Evolutionary conservation across 2,797 vertebrate genomes (phyloP).

Genomic region (Scolopax bukidnonensis): DNA sequence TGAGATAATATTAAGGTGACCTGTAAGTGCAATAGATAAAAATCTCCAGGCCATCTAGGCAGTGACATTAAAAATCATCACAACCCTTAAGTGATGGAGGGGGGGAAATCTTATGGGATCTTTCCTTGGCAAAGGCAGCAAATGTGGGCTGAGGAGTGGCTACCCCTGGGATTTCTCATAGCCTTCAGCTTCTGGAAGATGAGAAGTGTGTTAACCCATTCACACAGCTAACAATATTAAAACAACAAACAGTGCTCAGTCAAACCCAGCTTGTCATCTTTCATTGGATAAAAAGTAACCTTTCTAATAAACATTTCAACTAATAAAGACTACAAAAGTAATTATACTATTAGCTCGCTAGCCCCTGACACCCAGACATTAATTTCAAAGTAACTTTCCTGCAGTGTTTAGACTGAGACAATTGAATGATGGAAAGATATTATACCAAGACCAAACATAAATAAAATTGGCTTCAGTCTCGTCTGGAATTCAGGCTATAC

Average conservation of each 20-base stretch:
- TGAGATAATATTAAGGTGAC: conserved; percentile 77
- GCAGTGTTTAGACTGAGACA: neutral
- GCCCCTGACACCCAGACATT: conserved; percentile 35
- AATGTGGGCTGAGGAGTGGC: conserved; percentile 63
- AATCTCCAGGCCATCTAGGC: conserved; percentile 75
- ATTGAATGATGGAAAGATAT: conserved; percentile 38
- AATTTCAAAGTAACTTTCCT: conserved; percentile 51
- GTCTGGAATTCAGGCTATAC: conserved; percentile 66
- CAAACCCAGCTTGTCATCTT: conserved; percentile 61
- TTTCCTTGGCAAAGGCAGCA: conserved; percentile 62
- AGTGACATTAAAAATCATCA: conserved; percentile 78
- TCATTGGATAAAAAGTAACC: conserved; percentile 54
- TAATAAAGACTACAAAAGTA: conserved; percentile 69
- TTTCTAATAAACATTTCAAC: conserved; percentile 52
- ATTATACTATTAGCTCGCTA: conserved; percentile 23
- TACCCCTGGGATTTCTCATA: conserved; percentile 36
- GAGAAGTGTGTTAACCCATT: conserved; percentile 57
- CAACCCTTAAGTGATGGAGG: conserved; percentile 64
- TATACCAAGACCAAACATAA: conserved; percentile 29
- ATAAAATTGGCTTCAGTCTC: conserved; percentile 40
- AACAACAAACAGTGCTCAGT: conserved; percentile 68
- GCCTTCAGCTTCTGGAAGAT: conserved; percentile 44
- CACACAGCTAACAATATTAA: conserved; percentile 73
- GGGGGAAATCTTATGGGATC: conserved; percentile 59
- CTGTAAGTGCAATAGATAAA: conserved; percentile 76